Conservation (phyloP, 2,888 invertebrate genomes). For the Junonia oenone region DNA sequence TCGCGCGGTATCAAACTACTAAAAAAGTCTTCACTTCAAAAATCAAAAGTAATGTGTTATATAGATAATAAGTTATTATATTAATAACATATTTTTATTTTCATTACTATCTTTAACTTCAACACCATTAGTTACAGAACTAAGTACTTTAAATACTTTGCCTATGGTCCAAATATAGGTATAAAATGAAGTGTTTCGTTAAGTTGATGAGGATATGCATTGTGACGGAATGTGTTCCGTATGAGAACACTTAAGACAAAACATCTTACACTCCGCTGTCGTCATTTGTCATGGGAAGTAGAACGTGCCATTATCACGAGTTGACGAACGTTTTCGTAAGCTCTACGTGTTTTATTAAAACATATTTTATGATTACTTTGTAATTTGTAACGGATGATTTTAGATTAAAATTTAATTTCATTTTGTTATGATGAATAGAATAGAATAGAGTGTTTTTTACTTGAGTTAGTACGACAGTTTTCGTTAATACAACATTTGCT, state of each 20-base stretch:
- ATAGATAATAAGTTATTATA: too few species aligned
- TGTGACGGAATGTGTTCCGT: background rate
- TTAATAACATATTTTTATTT: too few species aligned
- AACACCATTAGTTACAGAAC: too few species aligned
- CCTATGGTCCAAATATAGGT: background rate
- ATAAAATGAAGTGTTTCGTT: background rate
- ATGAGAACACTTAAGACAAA: background rate
- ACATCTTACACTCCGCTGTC: background rate
- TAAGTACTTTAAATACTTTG: too few species aligned
- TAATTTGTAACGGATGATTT: background rate
- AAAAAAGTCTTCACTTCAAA: too few species aligned
- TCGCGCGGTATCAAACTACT: too few species aligned
- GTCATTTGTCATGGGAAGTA: slow-evolving; percentile 1
- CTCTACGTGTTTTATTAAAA: background rate
- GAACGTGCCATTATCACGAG: background rate
- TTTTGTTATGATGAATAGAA: background rate
- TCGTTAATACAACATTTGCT: too few species aligned
- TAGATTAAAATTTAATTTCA: too few species aligned
- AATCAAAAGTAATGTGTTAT: too few species aligned
- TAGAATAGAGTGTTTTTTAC: too few species aligned
- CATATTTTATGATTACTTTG: background rate
- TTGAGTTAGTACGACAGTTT: too few species aligned
- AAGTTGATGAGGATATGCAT: background rate
- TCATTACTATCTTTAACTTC: too few species aligned
- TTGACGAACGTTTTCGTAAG: background rate